Evolutionary conservation across 2,888 invertebrate species (phyloP).

Genomic region (Ormyrus nitidulus): DNA sequence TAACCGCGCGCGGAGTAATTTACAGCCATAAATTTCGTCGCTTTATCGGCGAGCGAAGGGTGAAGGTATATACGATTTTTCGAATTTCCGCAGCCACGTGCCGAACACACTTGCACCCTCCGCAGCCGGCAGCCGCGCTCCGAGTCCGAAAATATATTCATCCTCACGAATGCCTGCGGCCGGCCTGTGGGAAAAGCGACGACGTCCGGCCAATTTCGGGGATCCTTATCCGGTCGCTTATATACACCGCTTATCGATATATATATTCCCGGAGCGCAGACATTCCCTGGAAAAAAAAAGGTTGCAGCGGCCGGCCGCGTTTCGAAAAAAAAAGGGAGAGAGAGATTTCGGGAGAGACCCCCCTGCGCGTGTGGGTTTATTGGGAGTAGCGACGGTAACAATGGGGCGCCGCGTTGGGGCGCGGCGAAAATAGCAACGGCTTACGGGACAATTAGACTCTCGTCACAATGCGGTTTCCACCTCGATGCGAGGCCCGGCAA

Average conservation of each 20-base stretch:
- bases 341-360: background rate
- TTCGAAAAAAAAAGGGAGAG: background rate
- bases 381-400: constrained; percentile 14
- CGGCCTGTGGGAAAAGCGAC: constrained; percentile 52
- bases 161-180: constrained; percentile 52
- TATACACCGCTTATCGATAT: constrained; percentile 8
- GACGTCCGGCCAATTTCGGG: background rate
- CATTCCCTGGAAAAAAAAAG: constrained; percentile 3
- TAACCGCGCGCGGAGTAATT: background rate
- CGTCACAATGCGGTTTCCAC: constrained; percentile 33
- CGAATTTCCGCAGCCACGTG: constrained; percentile 46
- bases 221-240: constrained; percentile 37
- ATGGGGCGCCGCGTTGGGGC: constrained; percentile 17
- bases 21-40: constrained; percentile 24
- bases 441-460: constrained; percentile 48
- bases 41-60: constrained; percentile 8
- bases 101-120: background rate
- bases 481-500: background rate
- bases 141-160: constrained; percentile 55
- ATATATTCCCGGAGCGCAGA: background rate
- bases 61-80: constrained; percentile 35
- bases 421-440: constrained; percentile 25
- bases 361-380: background rate
- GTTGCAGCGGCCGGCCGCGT: no score
- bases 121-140: background rate